Conservation (phyloP, 2,113 vertebrate genomes). For the Phocoena sinus region DNA sequence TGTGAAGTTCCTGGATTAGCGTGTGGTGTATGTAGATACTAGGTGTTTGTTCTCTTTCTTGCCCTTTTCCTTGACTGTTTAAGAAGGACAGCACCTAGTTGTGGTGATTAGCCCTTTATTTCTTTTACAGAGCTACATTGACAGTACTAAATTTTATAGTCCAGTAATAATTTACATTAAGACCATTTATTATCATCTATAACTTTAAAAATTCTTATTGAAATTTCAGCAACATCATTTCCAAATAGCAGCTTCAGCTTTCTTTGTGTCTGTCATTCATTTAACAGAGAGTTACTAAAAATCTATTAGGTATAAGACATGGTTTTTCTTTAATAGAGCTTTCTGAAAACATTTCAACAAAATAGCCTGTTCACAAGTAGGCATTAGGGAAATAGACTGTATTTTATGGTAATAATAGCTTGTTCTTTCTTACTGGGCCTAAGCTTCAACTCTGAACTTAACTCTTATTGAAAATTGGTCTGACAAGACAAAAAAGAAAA, state of each 20-base stretch:
- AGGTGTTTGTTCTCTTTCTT: background rate
- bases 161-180: background rate
- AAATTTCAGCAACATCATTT: background rate
- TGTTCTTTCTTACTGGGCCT: background rate
- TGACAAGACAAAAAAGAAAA: background rate
- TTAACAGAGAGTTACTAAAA: slow-evolving; percentile 16
- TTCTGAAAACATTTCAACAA: background rate
- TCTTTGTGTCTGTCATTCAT: background rate
- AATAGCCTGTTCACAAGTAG: background rate
- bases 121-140: background rate
- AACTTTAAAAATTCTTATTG: background rate
- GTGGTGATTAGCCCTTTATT: background rate
- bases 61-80: background rate
- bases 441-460: background rate
- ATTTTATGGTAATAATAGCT: background rate
- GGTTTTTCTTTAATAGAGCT: slow-evolving; percentile 17
- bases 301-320: background rate
- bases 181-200: background rate
- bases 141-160: background rate
- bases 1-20: background rate
- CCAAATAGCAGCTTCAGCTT: background rate
- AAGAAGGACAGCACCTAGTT: background rate
- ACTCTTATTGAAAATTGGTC: background rate
- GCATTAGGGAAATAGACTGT: background rate
- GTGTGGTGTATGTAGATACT: background rate